Evolutionary conservation across 2,888 invertebrate genomes (phyloP), one percentile per base, ranked within the genome.

Genomic region (Tribolium freemani): DNA sequence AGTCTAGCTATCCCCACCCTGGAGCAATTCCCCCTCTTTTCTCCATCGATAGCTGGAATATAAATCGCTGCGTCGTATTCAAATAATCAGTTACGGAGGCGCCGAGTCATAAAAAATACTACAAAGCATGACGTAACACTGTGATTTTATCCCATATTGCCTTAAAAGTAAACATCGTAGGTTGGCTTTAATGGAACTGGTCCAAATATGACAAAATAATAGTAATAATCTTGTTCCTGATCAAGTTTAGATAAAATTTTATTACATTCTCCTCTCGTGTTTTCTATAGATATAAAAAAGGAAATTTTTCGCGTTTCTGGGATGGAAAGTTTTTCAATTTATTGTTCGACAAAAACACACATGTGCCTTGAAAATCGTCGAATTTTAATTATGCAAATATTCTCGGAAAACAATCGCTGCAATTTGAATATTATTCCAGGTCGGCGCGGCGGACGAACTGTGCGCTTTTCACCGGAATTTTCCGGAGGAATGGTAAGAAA

Each of bases 291-390:
- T 10, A 56, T 56, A 56, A 56, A 56, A 13, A 57, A 57, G 44
- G 5, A 26, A 30, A 10, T 10, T 4, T n/a, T n/a, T 3, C n/a
- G 31, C 8, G 1, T 54, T 54, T 4, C 30, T 10, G 26, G 30
- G 9, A 26, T 53, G 26, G 2, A 54, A 57, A 57, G 16, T 57
- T 57, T 57, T 57, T 44, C 57, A 54, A 57, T 57, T 57, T 38
- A 13, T 57, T 16, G 16, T 57, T 44, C 44, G 20, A 3, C 44
- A 57, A 8, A 44, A 31, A 44, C 54, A 57, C 54, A 57, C 38
- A 38, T 57, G 57, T 54, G 54, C 31, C 8, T 38, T 0, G 3
- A 38, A n/a, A n/a, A 5, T 38, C 8, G 38, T 38, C 3, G 26
- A 26, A 38, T 38, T 38, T 38, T 38, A 38, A 38, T 38, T 38